Evolutionary conservation across 2,888 invertebrate species (phyloP).

Genomic region (Tipula vernalis): DNA sequence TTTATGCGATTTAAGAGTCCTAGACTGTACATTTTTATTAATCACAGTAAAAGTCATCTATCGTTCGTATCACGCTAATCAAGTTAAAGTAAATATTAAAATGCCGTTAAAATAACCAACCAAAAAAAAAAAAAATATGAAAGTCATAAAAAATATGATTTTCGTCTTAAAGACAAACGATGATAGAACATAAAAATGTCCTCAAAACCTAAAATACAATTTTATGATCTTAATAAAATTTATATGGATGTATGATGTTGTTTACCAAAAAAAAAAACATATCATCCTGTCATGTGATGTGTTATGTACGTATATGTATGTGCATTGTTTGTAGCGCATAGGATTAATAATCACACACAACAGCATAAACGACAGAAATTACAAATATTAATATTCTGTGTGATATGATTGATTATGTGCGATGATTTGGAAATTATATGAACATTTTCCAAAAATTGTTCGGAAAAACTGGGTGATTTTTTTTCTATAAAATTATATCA

Average conservation of each 20-base stretch:
- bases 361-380: not conserved
- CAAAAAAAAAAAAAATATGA: not conserved
- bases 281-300: not conserved
- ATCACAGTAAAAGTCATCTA: not conserved
- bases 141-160: not conserved
- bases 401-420: slow-evolving; percentile 4
- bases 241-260: not conserved
- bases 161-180: not conserved
- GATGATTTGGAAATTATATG: not conserved
- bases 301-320: not conserved
- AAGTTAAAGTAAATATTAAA: not conserved
- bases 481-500: not conserved
- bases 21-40: not conserved
- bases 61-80: not conserved
- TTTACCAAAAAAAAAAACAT: not conserved
- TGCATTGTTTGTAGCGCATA: not conserved
- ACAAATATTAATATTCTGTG: not conserved
- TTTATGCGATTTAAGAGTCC: no score
- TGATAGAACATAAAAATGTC: not conserved
- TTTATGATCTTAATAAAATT: not conserved
- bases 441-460: not conserved
- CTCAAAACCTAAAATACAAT: not conserved
- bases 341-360: not conserved
- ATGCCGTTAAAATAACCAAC: not conserved
- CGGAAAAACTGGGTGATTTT: not conserved